phyloP scores from a whole-genome alignment of 1,140 invertebrate genomes.

The Drosophila sulfurigaster region DNA sequence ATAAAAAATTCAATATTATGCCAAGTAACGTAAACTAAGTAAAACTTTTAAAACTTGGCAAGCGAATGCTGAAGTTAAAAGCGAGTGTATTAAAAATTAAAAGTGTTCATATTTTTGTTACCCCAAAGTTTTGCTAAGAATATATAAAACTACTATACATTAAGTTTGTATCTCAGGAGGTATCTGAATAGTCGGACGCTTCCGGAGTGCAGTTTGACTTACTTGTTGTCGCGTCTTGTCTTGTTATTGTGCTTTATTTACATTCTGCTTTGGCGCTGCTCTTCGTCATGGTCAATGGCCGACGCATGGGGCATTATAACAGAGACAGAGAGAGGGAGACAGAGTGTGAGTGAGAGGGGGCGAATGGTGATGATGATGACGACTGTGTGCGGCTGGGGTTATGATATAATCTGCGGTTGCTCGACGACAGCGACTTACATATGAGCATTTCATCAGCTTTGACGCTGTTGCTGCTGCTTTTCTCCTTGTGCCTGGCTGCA shows the following conservation, averaged over 20 bases:
- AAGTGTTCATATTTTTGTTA: no score
- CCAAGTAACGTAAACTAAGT: no score
- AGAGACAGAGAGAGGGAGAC: slow-evolving; percentile 7
- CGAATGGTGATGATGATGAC: slow-evolving; percentile 33
- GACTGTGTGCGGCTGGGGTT: slow-evolving; percentile 45
- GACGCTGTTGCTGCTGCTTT: slow-evolving; percentile 24
- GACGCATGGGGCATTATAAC: slow-evolving; percentile 59
- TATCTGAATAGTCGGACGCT: slow-evolving; percentile 27
- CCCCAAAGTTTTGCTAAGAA: no score
- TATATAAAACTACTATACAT: no score
- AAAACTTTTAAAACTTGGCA: no score
- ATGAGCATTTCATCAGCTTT: slow-evolving; percentile 53
- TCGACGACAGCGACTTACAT: slow-evolving; percentile 52
- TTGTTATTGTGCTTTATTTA: slow-evolving; percentile 77
- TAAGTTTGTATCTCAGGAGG: neutral
- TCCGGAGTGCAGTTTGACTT: slow-evolving; percentile 22
- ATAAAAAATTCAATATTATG: no score
- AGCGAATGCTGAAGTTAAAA: no score
- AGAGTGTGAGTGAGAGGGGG: slow-evolving; percentile 16
- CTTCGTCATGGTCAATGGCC: slow-evolving; percentile 80
- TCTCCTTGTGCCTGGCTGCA: slow-evolving; percentile 34
- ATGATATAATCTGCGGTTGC: slow-evolving; percentile 77
- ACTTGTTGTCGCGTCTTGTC: slow-evolving; percentile 43
- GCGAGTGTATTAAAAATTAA: no score
- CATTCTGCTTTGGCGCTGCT: slow-evolving; percentile 69